Conservation (phyloP, 2,113 vertebrate genomes). For the Anhinga anhinga region DNA sequence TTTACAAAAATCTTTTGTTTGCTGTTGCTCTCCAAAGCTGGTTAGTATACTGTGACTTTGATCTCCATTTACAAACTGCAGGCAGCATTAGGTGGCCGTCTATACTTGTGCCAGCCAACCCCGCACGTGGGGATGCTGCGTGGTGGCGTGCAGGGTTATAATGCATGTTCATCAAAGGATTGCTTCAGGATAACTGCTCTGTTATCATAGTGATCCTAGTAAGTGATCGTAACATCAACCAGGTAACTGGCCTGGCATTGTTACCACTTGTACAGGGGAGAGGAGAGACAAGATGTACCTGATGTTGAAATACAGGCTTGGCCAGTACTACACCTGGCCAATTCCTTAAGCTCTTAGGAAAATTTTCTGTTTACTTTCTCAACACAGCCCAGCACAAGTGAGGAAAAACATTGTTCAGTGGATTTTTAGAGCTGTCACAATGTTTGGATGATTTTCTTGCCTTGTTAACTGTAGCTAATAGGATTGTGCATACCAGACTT, state of each 20-base stretch:
- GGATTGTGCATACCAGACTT: background rate
- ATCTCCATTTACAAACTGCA: background rate
- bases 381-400: background rate
- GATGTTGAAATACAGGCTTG: background rate
- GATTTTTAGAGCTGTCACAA: background rate
- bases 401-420: background rate
- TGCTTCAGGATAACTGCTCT: background rate
- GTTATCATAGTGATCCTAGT: background rate
- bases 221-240: too few species aligned
- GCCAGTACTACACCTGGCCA: background rate
- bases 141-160: background rate
- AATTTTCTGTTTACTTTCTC: background rate
- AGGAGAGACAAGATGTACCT: background rate
- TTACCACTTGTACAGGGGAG: background rate
- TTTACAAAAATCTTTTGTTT: background rate
- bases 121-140: background rate
- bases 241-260: background rate
- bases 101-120: background rate
- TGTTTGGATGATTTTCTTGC: background rate
- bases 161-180: background rate
- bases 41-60: background rate
- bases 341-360: background rate
- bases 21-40: background rate
- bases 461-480: background rate
- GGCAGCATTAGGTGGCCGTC: background rate